A percentile compares a stretch with the other conserved stretches of the same genome.
Evolutionary conservation across 2,113 vertebrate genomes (phyloP).

Genomic region (Myrmecobius fasciatus): DNA sequence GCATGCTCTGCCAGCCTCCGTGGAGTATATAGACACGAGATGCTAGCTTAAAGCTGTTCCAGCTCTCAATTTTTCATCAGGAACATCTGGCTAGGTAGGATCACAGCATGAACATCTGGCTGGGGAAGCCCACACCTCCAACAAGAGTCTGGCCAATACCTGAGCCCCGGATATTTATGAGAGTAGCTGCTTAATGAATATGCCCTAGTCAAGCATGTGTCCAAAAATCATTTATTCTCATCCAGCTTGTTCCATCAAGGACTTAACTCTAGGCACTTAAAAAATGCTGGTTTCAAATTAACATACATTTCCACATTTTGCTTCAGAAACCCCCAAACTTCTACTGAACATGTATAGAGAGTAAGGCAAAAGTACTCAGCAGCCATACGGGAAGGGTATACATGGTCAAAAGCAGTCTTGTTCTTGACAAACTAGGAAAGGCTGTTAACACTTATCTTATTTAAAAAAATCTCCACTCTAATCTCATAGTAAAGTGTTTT

Average conservation of each 20-base stretch:
- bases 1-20: too few relatives aligned
- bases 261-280: neutral
- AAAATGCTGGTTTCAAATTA: neutral
- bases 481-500: constrained; percentile 56
- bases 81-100: neutral
- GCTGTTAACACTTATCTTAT: constrained; percentile 71
- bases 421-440: constrained; percentile 69
- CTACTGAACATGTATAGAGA: accelerated
- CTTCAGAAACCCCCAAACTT: neutral
- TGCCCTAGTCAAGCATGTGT: neutral
- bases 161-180: neutral
- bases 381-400: neutral
- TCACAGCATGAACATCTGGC: too few relatives aligned
- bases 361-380: too few relatives aligned
- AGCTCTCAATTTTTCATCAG: neutral
- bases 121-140: neutral
- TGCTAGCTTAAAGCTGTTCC: neutral
- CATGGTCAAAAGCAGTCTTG: constrained; percentile 39
- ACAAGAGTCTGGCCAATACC: neutral
- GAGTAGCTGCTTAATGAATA: neutral
- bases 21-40: neutral
- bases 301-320: neutral
- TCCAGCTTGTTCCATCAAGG: neutral
- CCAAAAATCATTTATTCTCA: neutral
- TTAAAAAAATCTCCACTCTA: constrained; percentile 67